A percentile compares a stretch with the other conserved stretches of the same genome.
Evolutionary conservation across 1,140 invertebrate genomes (phyloP).

Genomic region (Nomia melanderi): DNA sequence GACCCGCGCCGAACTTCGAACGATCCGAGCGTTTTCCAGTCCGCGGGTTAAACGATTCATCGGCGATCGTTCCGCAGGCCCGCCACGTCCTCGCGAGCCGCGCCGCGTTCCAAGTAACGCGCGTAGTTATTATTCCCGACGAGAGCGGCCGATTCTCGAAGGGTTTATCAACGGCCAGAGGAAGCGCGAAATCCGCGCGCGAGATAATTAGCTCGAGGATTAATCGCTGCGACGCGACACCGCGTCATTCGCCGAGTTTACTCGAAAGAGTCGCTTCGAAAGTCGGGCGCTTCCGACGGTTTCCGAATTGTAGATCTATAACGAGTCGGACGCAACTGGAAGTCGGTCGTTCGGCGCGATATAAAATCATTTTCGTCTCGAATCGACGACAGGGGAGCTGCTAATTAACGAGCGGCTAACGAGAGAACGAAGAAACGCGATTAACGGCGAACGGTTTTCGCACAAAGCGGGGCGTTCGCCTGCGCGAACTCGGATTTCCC

Average conservation of each 20-base stretch:
- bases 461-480: not conserved
- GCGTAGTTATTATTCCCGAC: too few species aligned
- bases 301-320: not conserved
- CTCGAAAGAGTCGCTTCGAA: not conserved
- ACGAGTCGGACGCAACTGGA: too few species aligned
- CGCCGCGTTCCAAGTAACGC: too few species aligned
- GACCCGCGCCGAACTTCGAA: not conserved
- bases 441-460: not conserved
- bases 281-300: not conserved
- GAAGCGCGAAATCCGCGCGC: not conserved
- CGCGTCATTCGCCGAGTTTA: not conserved
- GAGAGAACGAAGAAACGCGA: not conserved
- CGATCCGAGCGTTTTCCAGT: slow-evolving; percentile 51
- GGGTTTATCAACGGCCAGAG: too few species aligned
- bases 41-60: slow-evolving; percentile 35
- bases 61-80: not conserved
- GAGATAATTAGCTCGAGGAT: slow-evolving; percentile 2
- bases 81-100: not conserved
- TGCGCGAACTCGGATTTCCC: not conserved
- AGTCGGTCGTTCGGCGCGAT: too few species aligned
- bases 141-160: too few species aligned
- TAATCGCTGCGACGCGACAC: not conserved
- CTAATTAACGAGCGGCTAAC: not conserved
- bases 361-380: too few species aligned
- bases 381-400: not conserved